Evolutionary conservation across 2,113 vertebrate species (phyloP).

Genomic region (Archocentrus centrarchus): DNA sequence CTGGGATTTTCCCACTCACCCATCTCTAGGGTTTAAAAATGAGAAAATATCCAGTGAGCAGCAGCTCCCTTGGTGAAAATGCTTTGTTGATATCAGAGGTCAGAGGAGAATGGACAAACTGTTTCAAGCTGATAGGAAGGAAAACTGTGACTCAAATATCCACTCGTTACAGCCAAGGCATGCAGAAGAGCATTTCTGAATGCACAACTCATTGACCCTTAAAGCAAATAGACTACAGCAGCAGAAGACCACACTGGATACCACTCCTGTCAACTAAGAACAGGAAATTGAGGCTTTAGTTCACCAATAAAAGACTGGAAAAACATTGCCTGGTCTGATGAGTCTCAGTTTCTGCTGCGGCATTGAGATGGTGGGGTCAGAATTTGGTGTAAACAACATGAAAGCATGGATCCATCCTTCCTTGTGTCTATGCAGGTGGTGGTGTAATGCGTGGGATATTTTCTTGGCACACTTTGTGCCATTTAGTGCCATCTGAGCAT

Average conservation of each 20-base stretch:
- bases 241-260: background rate
- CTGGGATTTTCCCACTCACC: background rate
- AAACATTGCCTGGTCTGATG: background rate
- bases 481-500: background rate
- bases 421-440: background rate
- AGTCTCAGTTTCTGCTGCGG: background rate
- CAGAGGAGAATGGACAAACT: no score
- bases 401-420: background rate
- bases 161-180: background rate
- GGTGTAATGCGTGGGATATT: slow-evolving; percentile 1
- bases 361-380: background rate
- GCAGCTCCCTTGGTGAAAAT: no score
- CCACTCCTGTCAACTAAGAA: no score
- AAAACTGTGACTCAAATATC: background rate
- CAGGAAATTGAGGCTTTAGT: background rate
- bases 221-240: background rate
- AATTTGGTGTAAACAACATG: background rate
- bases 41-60: background rate
- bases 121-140: no score
- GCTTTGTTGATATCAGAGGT: no score
- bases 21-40: background rate
- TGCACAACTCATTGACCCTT: background rate
- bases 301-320: background rate
- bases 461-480: background rate
- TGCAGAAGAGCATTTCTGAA: background rate